Percentiles rank a stretch among this genome's conserved stretches.
Evolutionary conservation across 1,140 invertebrate genomes (phyloP).

Genomic region (Drosophila bocqueti): DNA sequence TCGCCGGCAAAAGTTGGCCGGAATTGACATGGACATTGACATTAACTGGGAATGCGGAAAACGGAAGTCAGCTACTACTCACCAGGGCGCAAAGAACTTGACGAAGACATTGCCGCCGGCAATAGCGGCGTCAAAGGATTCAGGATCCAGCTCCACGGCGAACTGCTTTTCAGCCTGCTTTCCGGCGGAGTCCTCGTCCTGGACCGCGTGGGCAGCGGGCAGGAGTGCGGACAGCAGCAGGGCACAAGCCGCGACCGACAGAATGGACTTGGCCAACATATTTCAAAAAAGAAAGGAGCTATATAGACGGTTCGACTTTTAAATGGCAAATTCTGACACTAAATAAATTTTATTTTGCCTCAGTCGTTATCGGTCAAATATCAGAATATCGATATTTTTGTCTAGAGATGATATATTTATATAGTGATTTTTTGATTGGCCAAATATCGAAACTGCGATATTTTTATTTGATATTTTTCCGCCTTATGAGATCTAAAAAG

Average conservation of each 20-base stretch:
- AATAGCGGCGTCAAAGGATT: slow-evolving; percentile 89
- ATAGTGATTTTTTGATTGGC: no score
- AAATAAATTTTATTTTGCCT: slow-evolving; percentile 5
- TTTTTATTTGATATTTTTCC: no score
- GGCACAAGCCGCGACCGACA: slow-evolving; percentile 27
- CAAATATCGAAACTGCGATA: no score
- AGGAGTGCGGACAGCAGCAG: slow-evolving; percentile 23
- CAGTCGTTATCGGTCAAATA: not conserved
- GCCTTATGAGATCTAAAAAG: no score
- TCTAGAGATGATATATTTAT: no score
- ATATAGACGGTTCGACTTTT: not conserved
- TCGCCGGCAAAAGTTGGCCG: slow-evolving; percentile 30
- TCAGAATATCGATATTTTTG: no score
- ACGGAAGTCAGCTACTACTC: slow-evolving; percentile 53
- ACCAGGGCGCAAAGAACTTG: slow-evolving; percentile 93
- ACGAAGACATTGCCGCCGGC: slow-evolving; percentile 89
- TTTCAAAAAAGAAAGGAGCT: slow-evolving; percentile 1
- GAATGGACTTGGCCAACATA: slow-evolving; percentile 32
- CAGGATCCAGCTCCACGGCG: slow-evolving; percentile 78
- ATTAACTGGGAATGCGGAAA: not conserved
- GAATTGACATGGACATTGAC: slow-evolving; percentile 9
- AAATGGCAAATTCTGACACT: not conserved
- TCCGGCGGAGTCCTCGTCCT: slow-evolving; percentile 32
- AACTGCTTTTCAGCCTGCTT: slow-evolving; percentile 60
- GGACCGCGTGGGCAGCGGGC: slow-evolving; percentile 3